A percentile compares a stretch with the other conserved stretches of the same genome.
Conservation (phyloP, 2,888 invertebrate species). For the Selenia dentaria region DNA sequence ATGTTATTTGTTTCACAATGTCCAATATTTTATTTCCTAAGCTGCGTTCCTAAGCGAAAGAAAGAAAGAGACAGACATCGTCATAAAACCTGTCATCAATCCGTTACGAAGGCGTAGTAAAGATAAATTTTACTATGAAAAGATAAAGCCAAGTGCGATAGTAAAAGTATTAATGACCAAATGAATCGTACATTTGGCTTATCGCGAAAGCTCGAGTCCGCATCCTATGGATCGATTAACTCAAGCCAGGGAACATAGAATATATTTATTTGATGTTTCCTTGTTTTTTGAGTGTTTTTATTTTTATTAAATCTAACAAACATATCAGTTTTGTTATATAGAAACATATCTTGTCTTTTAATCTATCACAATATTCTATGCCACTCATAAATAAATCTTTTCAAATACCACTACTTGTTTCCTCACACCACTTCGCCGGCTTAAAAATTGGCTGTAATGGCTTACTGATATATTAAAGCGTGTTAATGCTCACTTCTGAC, state of each 20-base stretch:
- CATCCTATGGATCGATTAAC: constrained; percentile 60
- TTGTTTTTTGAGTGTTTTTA: too few species aligned
- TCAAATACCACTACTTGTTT: too few species aligned
- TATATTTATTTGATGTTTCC: constrained; percentile 50
- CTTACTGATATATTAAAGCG: too few species aligned
- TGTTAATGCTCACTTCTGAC: too few species aligned
- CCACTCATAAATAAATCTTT: too few species aligned
- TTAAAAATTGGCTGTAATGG: too few species aligned
- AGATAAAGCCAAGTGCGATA: constrained; percentile 29
- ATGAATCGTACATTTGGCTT: constrained; percentile 57
- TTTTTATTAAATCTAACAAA: too few species aligned
- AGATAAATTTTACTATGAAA: constrained; percentile 31
- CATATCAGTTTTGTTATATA: too few species aligned
- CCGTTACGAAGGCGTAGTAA: constrained; percentile 31
- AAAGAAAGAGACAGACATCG: constrained; percentile 9
- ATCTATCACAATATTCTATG: too few species aligned
- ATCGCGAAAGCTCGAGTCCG: constrained; percentile 61
- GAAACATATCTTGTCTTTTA: too few species aligned
- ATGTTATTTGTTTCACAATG: too few species aligned
- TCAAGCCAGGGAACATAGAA: constrained; percentile 39
- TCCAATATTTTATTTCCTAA: constrained; percentile 9
- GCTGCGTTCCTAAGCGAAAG: not conserved
- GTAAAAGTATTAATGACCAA: constrained; percentile 54
- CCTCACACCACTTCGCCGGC: too few species aligned
- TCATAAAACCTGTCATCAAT: constrained; percentile 32